Base-by-base conservation (phyloP, 2,113 vertebrate species). In the Limnothrissa miodon region DNA sequence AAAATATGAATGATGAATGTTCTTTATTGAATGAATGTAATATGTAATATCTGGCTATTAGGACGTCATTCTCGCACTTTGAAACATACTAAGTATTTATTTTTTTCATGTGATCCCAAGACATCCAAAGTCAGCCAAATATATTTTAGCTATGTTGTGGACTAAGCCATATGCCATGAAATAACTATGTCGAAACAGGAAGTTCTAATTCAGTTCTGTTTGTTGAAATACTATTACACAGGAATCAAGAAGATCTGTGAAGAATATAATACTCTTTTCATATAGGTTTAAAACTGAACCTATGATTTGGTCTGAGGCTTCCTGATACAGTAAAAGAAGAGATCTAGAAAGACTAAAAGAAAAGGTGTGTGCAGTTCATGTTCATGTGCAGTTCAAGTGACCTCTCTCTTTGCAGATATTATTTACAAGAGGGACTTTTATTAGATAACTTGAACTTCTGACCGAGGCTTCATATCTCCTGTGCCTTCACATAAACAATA, bases 401-500 rank as follows among this genome's bases (percentile, higher is more conserved):
- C 66, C 17, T 36, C 29, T 70, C 66, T 74, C 33, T 33, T 74
- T 4, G 11, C 11, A 74, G 66, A 74, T 74, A 74, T 74, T 74
- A 39, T 33, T 74, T 74, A 33, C 66, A 74, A 17, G 25, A 4
- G 59, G 59, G 4, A 33, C 29, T 70, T 36, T 36, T 70, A 70
- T 70, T 70, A 74, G 66, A 74, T 74, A 74, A 36, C 66, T 74
- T 62, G 23, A 62, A 25, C 59, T 2, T 23, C 53, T 59, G 53
- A 23, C 8, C 4, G n/a, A 29, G n/a, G 59, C 59, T 7, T 25
- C 23, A 9, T 29, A 62, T 62, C 59, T 62, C n/a, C n/a, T 29
- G 25, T 62, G n/a, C 25, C 59, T 25, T 62, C 59, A 29, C 59
- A 17, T 74, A 74, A 74, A 74, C 66, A 74, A 74, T 74, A 36